Base-by-base conservation (phyloP, 2,888 invertebrate genomes). In the Pterobdella sp. region DNA sequence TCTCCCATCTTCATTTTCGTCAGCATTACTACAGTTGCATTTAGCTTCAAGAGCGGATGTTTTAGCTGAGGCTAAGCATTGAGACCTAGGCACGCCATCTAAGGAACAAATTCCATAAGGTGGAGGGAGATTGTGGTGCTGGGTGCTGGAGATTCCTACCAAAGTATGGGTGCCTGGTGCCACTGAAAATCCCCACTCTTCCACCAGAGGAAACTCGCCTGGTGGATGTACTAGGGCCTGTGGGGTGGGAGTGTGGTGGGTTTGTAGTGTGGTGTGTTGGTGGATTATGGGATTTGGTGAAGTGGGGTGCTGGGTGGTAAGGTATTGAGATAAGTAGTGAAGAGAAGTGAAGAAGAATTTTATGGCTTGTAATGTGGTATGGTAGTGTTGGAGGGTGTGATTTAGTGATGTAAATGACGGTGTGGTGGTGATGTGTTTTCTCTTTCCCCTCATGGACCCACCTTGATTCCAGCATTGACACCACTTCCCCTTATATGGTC, bases 391-490 rank as follows among this genome's bases (percentile, higher is more conserved):
- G n/a, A n/a, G n/a, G n/a, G n/a, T n/a, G n/a, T n/a, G n/a, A n/a
- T n/a, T n/a, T n/a, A n/a, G n/a, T n/a, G n/a, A n/a, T n/a, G n/a
- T n/a, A n/a, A n/a, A n/a, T n/a, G n/a, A n/a, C n/a, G n/a, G n/a
- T n/a, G n/a, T n/a, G n/a, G n/a, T n/a, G n/a, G n/a, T n/a, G 14
- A 52, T n/a, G 52, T 14, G 52, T 18, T 18, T 52, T 14, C 18
- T 14, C 52, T 14, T 52, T 14, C 14, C 14, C 22, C 14, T 52
- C 14, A n/a, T 18, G 26, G 18, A 26, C 18, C 42, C 37, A 77
- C 77, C 76, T 78, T 78, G 64, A 78, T 73, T 22, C 78, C 78
- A 29, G 77, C 77, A 52, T 78, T 77, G 60, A 73, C 76, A 37
- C 77, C 74, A 18, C 76, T 76, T 1, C 76, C 76, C 26, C 66